Conservation (phyloP, 2,797 vertebrate species). For the Centroberyx gerrardi region DNA sequence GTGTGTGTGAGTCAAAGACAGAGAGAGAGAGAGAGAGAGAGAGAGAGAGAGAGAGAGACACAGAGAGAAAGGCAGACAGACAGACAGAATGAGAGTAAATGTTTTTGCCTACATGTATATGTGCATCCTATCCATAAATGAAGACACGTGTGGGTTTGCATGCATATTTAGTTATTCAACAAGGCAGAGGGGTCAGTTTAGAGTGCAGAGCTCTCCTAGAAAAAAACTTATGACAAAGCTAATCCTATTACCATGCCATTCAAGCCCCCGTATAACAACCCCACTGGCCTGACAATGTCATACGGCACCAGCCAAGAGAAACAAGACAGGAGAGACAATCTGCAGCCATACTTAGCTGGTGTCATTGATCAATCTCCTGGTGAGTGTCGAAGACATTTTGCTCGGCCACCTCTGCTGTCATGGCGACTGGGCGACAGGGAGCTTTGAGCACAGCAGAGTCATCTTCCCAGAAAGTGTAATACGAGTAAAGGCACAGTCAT, state of each 20-base stretch:
- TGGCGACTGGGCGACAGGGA: conserved; percentile 33
- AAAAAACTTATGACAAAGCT: conserved; percentile 41
- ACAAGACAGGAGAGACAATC: conserved; percentile 11
- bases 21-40: too few species aligned
- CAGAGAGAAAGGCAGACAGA: too few species aligned
- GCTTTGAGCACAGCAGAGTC: conserved; percentile 5
- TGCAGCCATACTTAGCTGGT: neutral
- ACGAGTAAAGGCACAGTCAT: too few species aligned
- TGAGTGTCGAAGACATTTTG: conserved; percentile 3
- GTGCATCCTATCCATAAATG: too few species aligned
- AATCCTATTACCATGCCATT: conserved; percentile 49
- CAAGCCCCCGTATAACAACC: conserved; percentile 11
- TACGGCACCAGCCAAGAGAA: neutral
- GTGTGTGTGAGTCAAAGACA: neutral
- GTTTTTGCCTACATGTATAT: too few species aligned
- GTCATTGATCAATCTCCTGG: conserved; percentile 7
- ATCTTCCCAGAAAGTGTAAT: neutral
- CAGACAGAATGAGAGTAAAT: neutral
- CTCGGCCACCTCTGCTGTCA: neutral
- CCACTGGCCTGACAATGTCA: conserved; percentile 29
- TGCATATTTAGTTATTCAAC: neutral
- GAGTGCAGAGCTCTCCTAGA: conserved; percentile 27
- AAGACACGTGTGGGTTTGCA: too few species aligned
- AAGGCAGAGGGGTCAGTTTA: conserved; percentile 11
- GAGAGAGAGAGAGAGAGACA: too few species aligned